Percentiles rank a stretch among this genome's conserved stretches.
Conservation (phyloP, 30 jellyfish, hydroid and myxozoan genomes). For the Aurelia aurita region DNA sequence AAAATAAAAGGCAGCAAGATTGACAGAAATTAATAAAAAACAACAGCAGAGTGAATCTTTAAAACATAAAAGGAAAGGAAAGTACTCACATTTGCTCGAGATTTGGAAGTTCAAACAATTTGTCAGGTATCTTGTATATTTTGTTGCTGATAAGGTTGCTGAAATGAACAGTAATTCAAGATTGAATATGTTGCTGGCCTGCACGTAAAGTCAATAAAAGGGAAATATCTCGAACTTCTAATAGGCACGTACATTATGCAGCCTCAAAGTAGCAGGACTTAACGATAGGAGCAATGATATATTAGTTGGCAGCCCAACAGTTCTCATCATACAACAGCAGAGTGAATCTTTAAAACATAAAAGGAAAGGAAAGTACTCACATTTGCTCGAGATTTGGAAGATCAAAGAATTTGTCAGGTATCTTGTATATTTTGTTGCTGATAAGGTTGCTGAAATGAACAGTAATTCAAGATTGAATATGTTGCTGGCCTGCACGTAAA, state of each 20-base stretch:
- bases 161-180: background rate
- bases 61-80: background rate
- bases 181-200: background rate
- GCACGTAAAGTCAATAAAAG: too few relatives aligned
- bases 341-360: background rate
- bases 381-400: slow-evolving; percentile 75
- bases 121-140: slow-evolving; percentile 81
- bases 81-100: slow-evolving; percentile 64
- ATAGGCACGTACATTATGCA: too few relatives aligned
- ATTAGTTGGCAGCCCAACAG: too few relatives aligned
- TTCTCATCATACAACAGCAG: too few relatives aligned
- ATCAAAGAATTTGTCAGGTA: slow-evolving; percentile 80
- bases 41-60: background rate
- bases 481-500: too few relatives aligned
- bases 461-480: background rate
- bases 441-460: slow-evolving; percentile 67
- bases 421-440: slow-evolving; percentile 77
- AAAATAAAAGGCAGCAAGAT: too few relatives aligned
- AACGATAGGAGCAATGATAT: too few relatives aligned
- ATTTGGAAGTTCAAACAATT: slow-evolving; percentile 77
- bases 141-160: slow-evolving; percentile 84
- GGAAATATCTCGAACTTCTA: too few relatives aligned
- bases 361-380: slow-evolving; percentile 28
- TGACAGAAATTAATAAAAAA: background rate
- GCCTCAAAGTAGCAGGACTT: too few relatives aligned